Evolutionary conservation across 1,140 invertebrate genomes (phyloP).

Genomic region (Hyphantria cunea): DNA sequence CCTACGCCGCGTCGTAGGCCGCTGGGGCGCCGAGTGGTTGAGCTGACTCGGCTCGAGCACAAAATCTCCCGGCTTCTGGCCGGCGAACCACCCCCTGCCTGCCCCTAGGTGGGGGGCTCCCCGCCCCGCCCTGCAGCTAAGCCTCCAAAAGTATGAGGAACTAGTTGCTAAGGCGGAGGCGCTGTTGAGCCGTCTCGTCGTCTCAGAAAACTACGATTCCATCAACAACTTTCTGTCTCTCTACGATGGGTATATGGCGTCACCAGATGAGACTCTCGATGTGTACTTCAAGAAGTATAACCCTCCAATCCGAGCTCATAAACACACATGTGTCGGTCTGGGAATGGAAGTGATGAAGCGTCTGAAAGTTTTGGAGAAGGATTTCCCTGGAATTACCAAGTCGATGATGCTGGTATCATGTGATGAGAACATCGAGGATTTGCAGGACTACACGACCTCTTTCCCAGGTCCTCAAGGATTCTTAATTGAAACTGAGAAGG

Average conservation of each 20-base stretch:
- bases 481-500: slow-evolving; percentile 90
- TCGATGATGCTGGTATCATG: slow-evolving; percentile 92
- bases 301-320: slow-evolving; percentile 88
- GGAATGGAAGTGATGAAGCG: slow-evolving; percentile 89
- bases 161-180: slow-evolving; percentile 90
- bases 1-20: slow-evolving; percentile 88
- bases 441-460: slow-evolving; percentile 85
- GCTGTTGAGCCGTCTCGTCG: slow-evolving; percentile 89
- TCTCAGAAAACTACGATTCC: slow-evolving; percentile 93
- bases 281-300: slow-evolving; percentile 84
- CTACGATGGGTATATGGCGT: slow-evolving; percentile 86
- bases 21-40: slow-evolving; percentile 95
- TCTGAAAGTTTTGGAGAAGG: slow-evolving; percentile 65
- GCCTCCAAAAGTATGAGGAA: slow-evolving; percentile 88
- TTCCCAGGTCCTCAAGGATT: slow-evolving; percentile 83
- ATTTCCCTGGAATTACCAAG: slow-evolving; percentile 83
- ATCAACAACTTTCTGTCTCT: slow-evolving; percentile 93
- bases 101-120: slow-evolving; percentile 85
- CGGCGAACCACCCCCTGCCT: slow-evolving; percentile 84
- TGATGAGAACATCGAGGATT: slow-evolving; percentile 91
- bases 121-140: slow-evolving; percentile 82
- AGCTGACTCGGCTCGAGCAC: slow-evolving; percentile 92
- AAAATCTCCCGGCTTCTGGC: slow-evolving; percentile 75
- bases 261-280: slow-evolving; percentile 55
- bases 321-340: slow-evolving; percentile 94